Base-by-base conservation (phyloP, 2,113 vertebrate genomes). In the Lanius collurio region DNA sequence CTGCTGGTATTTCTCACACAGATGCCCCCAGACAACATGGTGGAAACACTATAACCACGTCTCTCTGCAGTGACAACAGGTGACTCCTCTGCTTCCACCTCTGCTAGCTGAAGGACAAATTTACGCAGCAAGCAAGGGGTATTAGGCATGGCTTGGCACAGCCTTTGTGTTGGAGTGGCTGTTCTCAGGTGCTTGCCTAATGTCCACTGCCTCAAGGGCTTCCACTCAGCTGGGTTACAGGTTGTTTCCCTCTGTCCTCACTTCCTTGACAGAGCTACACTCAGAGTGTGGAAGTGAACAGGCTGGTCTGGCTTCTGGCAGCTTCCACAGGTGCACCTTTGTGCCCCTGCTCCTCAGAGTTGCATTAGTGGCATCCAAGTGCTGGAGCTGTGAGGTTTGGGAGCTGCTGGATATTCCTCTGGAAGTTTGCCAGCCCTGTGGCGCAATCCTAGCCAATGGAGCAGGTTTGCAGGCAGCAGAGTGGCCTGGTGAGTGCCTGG, bases 341-440 rank as follows among this genome's bases (percentile, higher is more conserved):
- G 8, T 1, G 2, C 4, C 2, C 15, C 9, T 0, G 11, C 28
- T 33, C 57, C 60, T 46, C 41, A 78, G 22, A 13, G 6, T 1
- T 3, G 21, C 39, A 55, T 39, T 8, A 33, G 59, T 1, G 39
- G 42, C 3, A 3, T 7, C 4, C 0, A 2, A 12, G 15, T 1
- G 1, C 64, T 13, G 26, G 8, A 22, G 28, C 46, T 31, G 41
- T 20, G 7, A 35, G 26, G 1, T 30, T 23, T 55, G 57, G 15
- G 53, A 63, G 13, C 7, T 24, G 47, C 52, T 28, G 31, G 15
- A 10, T 19, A 16, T 47, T 50, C 15, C 62, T 80, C 39, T 52
- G 28, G 59, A 65, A 55, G 8, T 7, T 22, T 4, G 1, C 0
- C 2, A 63, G 16, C 39, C 13, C 26, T 0, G 3, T 10, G 24